Evolutionary conservation across 1,140 invertebrate species (phyloP).

Genomic region (Drosophila pruinosa): DNA sequence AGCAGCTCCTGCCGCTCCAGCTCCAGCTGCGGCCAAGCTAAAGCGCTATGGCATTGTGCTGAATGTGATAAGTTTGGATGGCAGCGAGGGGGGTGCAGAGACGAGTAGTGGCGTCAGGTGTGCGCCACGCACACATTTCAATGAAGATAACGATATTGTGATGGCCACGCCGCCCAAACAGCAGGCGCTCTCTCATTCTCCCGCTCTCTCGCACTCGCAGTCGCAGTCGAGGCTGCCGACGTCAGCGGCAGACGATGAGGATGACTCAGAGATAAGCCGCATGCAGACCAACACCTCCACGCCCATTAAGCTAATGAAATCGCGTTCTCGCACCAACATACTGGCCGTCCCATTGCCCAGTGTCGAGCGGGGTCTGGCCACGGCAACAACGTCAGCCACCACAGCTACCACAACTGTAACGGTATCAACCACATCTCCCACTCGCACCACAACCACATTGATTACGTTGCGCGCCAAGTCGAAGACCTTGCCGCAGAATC

Average conservation of each 20-base stretch:
- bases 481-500: constrained; percentile 85
- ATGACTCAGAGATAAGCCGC: constrained; percentile 82
- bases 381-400: constrained; percentile 52
- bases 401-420: constrained; percentile 80
- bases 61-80: constrained; percentile 71
- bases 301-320: constrained; percentile 82
- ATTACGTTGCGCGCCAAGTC: constrained; percentile 84
- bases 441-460: constrained; percentile 79
- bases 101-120: constrained; percentile 13
- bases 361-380: constrained; percentile 62
- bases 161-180: constrained; percentile 70
- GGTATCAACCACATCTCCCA: constrained; percentile 46
- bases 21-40: constrained; percentile 42
- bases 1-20: constrained; percentile 3
- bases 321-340: constrained; percentile 81
- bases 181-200: constrained; percentile 53
- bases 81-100: constrained; percentile 34
- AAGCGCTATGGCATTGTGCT: constrained; percentile 81
- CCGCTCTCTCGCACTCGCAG: constrained; percentile 31
- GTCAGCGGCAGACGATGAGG: constrained; percentile 59
- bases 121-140: constrained; percentile 66
- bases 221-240: too few relatives aligned
- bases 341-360: constrained; percentile 74
- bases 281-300: constrained; percentile 82
- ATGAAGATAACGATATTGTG: constrained; percentile 75